A percentile compares a stretch with the other conserved stretches of the same genome.
Evolutionary conservation across 2,797 vertebrate species (phyloP).

Genomic region (Acanthiza pusilla): DNA sequence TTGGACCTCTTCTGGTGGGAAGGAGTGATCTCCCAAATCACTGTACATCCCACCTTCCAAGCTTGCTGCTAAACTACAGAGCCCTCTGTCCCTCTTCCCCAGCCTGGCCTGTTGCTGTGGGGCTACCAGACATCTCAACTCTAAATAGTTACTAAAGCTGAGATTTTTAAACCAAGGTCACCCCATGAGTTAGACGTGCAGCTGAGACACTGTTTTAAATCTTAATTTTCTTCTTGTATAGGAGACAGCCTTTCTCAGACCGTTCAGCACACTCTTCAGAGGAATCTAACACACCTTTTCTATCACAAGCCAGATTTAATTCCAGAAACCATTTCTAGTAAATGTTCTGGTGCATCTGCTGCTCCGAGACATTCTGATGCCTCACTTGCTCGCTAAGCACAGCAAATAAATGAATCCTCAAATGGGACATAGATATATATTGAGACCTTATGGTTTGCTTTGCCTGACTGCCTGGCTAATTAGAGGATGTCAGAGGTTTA

Average conservation of each 20-base stretch:
- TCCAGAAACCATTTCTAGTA: neutral
- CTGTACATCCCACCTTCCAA: neutral
- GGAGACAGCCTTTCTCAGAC: neutral
- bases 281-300: neutral
- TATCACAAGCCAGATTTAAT: neutral
- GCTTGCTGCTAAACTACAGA: neutral
- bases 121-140: neutral
- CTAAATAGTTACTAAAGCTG: neutral
- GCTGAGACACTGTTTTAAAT: neutral
- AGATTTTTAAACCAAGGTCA: neutral
- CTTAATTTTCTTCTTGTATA: neutral
- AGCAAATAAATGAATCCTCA: neutral
- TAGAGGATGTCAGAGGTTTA: neutral
- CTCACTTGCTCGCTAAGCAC: neutral
- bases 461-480: neutral
- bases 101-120: neutral
- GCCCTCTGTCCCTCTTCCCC: neutral
- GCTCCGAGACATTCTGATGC: neutral
- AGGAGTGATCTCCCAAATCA: neutral
- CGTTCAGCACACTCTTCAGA: neutral
- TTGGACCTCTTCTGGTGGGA: neutral
- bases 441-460: slow-evolving; percentile 8
- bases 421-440: neutral
- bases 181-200: neutral
- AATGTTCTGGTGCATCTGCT: neutral